phyloP scores from a whole-genome alignment of 1,140 invertebrate genomes.

The Drosophila pandora region DNA sequence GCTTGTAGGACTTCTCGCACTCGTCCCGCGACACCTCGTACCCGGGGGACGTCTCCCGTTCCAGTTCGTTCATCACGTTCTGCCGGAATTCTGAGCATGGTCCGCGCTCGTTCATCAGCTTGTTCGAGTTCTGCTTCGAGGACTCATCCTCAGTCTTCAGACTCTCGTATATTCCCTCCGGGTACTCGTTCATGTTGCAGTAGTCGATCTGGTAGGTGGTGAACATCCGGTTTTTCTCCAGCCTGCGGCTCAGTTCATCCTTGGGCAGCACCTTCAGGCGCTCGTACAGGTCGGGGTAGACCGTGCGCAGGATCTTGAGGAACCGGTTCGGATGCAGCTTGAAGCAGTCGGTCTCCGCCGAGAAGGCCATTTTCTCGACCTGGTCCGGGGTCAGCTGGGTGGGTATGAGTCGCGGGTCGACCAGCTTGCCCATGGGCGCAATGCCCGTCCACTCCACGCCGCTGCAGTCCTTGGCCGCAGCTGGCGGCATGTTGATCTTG shows the following conservation, averaged over 20 bases:
- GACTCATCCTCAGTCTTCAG: slow-evolving; percentile 70
- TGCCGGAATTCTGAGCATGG: slow-evolving; percentile 71
- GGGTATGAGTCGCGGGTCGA: slow-evolving; percentile 78
- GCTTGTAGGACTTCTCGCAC: slow-evolving; percentile 71
- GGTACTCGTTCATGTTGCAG: slow-evolving; percentile 84
- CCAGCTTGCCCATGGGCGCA: slow-evolving; percentile 75
- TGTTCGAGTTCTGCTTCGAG: slow-evolving; percentile 59
- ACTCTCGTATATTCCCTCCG: slow-evolving; percentile 77
- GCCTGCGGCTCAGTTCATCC: slow-evolving; percentile 84
- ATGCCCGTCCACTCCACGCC: slow-evolving; percentile 79
- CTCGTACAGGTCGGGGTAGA: slow-evolving; percentile 85
- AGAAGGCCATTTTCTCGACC: slow-evolving; percentile 62
- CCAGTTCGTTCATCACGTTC: slow-evolving; percentile 71
- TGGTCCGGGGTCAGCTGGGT: slow-evolving; percentile 60
- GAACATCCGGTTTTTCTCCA: slow-evolving; percentile 85
- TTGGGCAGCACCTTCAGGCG: slow-evolving; percentile 84
- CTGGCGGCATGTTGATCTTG: slow-evolving; percentile 56
- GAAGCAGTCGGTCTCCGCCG: slow-evolving; percentile 65
- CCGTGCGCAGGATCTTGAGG: slow-evolving; percentile 72
- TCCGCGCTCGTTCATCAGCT: slow-evolving; percentile 50
- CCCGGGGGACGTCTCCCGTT: slow-evolving; percentile 48
- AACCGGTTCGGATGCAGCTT: slow-evolving; percentile 78
- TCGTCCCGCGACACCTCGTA: slow-evolving; percentile 49
- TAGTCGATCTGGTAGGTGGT: slow-evolving; percentile 86
- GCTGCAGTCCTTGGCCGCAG: slow-evolving; percentile 53